These are phyloP conservation scores for Ptilonorhynchus violaceus DNA, from an alignment of 2,113 vertebrate species.

Conservation along the genomic window DNA sequence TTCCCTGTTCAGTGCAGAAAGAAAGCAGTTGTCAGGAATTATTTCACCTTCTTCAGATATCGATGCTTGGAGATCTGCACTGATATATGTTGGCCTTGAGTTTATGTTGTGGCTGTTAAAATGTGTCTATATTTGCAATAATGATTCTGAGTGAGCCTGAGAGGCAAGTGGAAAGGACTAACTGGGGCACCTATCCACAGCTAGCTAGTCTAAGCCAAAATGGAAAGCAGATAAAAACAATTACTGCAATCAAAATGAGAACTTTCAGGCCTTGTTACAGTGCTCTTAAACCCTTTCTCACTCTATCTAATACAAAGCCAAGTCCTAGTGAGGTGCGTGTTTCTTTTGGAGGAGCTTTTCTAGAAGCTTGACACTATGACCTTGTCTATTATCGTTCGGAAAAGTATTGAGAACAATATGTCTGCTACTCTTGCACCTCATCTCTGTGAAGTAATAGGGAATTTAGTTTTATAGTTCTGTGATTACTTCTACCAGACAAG, in stretches of 20 bases:
- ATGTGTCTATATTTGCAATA: background rate
- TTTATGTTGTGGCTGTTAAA: background rate
- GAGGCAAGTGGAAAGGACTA: background rate
- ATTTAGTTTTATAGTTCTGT: background rate
- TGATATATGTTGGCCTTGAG: background rate
- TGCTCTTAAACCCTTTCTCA: background rate
- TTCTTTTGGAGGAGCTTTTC: background rate
- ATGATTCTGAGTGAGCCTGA: background rate
- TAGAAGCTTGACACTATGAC: background rate
- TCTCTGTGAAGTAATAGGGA: background rate
- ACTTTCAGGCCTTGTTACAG: background rate
- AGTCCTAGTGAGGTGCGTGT: background rate
- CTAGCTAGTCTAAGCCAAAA: background rate
- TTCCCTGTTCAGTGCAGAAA: background rate
- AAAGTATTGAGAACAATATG: background rate
- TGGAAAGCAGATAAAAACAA: background rate
- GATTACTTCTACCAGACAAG: background rate
- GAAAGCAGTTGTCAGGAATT: background rate
- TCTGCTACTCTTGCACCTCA: background rate
- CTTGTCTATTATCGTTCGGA: background rate
- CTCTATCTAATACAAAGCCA: background rate
- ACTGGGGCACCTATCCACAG: no score
- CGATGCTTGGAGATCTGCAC: background rate
- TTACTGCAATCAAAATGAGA: background rate
- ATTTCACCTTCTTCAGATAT: background rate